Conservation (phyloP, 2,113 vertebrate genomes). For the Carassius gibelio region DNA sequence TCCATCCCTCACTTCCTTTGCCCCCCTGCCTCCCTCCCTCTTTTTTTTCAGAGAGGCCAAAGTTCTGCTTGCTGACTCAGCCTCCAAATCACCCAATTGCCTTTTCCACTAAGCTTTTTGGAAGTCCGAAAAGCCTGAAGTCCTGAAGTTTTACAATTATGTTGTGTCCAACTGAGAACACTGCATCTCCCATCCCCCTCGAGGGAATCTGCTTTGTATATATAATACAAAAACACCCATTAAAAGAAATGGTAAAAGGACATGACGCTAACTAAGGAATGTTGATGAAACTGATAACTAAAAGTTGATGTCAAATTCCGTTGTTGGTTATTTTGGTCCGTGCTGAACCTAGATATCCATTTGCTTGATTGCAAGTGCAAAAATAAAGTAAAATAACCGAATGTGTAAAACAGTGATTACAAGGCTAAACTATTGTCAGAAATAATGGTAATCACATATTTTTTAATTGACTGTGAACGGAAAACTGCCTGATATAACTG, state of each 20-base stretch:
- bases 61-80: conserved; percentile 65
- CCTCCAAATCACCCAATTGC: conserved; percentile 52
- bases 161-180: conserved; percentile 38
- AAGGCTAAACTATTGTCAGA: not conserved
- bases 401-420: not conserved
- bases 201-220: not conserved
- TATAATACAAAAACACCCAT: not conserved
- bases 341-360: not conserved
- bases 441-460: not conserved
- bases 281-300: conserved; percentile 10
- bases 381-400: not conserved
- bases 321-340: not conserved
- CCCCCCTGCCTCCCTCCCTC: conserved; percentile 27
- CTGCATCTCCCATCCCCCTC: not conserved
- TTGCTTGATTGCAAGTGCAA: not conserved
- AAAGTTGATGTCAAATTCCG: not conserved
- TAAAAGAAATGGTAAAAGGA: not conserved
- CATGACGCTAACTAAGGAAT: not conserved
- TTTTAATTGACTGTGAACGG: not conserved
- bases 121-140: conserved; percentile 29
- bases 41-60: conserved; percentile 47
- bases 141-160: conserved; percentile 49
- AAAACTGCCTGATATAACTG: not conserved
- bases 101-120: conserved; percentile 46
- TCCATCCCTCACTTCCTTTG: conserved; percentile 28